Percentiles rank a stretch among this genome's conserved stretches.
These are phyloP conservation scores for Oceanites oceanicus DNA, from an alignment of 2,113 vertebrate genomes.

Conservation along the genomic window DNA sequence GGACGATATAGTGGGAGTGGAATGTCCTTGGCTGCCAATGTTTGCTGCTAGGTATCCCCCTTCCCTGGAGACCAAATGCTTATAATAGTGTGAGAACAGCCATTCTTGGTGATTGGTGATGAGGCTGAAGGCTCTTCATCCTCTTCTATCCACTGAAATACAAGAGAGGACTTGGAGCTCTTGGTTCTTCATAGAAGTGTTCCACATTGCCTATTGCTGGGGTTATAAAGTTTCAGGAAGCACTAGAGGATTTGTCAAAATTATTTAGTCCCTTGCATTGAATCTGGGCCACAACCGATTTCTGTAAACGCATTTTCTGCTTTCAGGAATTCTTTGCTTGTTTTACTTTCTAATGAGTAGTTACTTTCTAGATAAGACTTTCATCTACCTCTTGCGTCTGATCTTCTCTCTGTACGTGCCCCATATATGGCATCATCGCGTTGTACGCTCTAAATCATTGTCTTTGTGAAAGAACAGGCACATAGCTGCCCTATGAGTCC, in stretches of 20 bases:
- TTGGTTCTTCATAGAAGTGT: not conserved
- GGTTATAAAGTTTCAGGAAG: conserved; percentile 31
- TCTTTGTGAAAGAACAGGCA: not conserved
- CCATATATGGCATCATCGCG: not conserved
- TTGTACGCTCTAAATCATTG: not conserved
- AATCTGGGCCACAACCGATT: conserved; percentile 28
- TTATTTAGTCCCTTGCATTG: conserved; percentile 14
- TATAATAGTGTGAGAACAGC: conserved; percentile 45
- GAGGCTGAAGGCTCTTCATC: conserved; percentile 4
- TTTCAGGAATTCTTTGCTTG: conserved; percentile 29
- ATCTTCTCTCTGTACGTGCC: not conserved
- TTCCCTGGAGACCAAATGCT: conserved; percentile 65
- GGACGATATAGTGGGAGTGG: not conserved
- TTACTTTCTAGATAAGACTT: not conserved
- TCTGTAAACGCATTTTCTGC: conserved; percentile 24
- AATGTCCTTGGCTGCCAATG: conserved; percentile 53
- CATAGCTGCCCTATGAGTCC: not conserved
- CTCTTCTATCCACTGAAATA: not conserved
- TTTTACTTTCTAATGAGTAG: not conserved
- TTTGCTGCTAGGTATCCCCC: conserved; percentile 60
- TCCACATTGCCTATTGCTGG: conserved; percentile 30
- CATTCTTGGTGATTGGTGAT: conserved; percentile 22
- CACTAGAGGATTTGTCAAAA: conserved; percentile 34
- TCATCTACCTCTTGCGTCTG: not conserved
- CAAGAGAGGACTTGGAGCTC: conserved; percentile 12